phyloP scores from a whole-genome alignment of 2,888 invertebrate species.

The Chydorus sphaericus region DNA sequence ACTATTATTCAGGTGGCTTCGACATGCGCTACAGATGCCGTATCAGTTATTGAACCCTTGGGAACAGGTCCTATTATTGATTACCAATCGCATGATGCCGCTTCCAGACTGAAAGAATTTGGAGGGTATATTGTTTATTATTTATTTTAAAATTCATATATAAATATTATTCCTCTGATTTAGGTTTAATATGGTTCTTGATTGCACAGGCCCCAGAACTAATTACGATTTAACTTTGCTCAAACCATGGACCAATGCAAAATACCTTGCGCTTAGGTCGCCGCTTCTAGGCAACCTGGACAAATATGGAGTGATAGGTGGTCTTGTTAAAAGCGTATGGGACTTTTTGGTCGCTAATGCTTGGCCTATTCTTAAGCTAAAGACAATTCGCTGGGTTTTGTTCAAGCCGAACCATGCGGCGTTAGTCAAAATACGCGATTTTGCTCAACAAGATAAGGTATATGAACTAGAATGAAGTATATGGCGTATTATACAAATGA shows the following conservation, averaged over 20 bases:
- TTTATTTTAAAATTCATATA: not conserved
- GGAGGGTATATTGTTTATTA: conserved; percentile 34
- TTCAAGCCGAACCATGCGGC: conserved; percentile 56
- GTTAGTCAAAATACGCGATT: conserved; percentile 46
- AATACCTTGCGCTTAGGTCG: conserved; percentile 64
- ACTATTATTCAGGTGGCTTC: conserved; percentile 41
- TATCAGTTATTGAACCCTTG: conserved; percentile 43
- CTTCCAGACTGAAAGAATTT: conserved; percentile 39
- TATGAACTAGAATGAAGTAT: conserved; percentile 7
- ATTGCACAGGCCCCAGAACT: conserved; percentile 20
- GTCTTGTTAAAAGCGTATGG: conserved; percentile 42
- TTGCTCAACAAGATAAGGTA: conserved; percentile 26
- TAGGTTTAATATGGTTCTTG: conserved; percentile 13
- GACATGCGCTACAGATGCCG: conserved; percentile 58
- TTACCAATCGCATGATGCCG: conserved; percentile 49
- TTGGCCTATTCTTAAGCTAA: conserved; percentile 25
- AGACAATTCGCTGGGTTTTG: conserved; percentile 57
- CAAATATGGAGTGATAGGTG: conserved; percentile 49
- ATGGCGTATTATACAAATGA: not conserved
- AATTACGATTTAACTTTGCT: not conserved
- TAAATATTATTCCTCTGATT: too few relatives aligned
- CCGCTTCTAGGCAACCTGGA: conserved; percentile 70
- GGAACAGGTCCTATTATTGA: conserved; percentile 60
- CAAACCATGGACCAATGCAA: conserved; percentile 25
- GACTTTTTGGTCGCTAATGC: conserved; percentile 42